Conservation (phyloP, 2,888 invertebrate species). For the Caenorhabditis sp. region DNA sequence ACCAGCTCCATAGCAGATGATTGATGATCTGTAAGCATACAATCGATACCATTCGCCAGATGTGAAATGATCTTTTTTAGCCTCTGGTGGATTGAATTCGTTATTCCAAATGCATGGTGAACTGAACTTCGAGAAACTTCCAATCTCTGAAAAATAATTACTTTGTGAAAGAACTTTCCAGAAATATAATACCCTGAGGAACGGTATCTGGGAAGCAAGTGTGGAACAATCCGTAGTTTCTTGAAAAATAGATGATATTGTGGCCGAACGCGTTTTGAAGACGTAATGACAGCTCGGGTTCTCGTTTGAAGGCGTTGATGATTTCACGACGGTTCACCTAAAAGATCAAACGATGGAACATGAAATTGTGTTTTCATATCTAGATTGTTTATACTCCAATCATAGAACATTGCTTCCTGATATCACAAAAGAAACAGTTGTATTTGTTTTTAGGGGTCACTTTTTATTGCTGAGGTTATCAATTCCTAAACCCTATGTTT, state of each 20-base stretch:
- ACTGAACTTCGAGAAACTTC: constrained; percentile 60
- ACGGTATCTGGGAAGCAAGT: constrained; percentile 91
- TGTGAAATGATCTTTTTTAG: constrained; percentile 49
- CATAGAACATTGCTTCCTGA: no score
- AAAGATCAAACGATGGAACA: background rate
- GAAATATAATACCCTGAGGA: constrained; percentile 74
- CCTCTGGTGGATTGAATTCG: constrained; percentile 59
- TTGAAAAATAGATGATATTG: constrained; percentile 88
- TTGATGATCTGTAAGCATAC: constrained; percentile 40
- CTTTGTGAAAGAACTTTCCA: constrained; percentile 7
- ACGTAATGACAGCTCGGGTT: constrained; percentile 64
- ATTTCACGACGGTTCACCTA: constrained; percentile 64
- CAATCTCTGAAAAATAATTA: constrained; percentile 52
- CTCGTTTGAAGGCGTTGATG: constrained; percentile 61
- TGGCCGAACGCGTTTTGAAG: constrained; percentile 76
- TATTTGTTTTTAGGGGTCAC: no score
- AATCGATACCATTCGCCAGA: constrained; percentile 47
- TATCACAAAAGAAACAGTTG: no score
- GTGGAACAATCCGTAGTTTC: constrained; percentile 91
- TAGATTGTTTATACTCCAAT: background rate
- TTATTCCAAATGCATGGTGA: constrained; percentile 56
- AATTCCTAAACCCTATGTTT: no score
- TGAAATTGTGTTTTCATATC: no score
- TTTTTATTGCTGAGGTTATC: no score
- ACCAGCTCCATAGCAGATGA: constrained; percentile 41